Evolutionary conservation across 1,140 invertebrate genomes (phyloP), one percentile per base, ranked within the genome.

Genomic region (Solenopsis invicta): DNA sequence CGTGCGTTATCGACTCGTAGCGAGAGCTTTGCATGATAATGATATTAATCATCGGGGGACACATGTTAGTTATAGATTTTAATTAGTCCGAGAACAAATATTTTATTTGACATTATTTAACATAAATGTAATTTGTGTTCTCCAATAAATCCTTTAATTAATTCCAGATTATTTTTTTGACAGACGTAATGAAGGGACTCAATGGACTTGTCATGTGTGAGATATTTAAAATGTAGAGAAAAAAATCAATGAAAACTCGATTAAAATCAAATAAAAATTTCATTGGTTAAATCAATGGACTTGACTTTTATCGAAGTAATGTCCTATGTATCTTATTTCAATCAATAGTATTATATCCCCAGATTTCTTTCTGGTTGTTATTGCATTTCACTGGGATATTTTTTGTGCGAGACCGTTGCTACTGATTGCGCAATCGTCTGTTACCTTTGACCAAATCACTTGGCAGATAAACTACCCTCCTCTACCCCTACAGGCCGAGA

Each of bases 401-500:
- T 54, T 81, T 29, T 37, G 18, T 37, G 54, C 21, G n/a, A 52
- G 29, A 45, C 9, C 16, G 29, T 52, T 41, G 18, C n/a, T 69
- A 34, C 45, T 59, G 6, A 75, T 75, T 75, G 21, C 4, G 21
- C 21, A 69, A 21, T 0, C 29, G 18, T 16, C 41, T 61, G 8
- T 16, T 76, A 10, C 69, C 9, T 77, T 29, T 41, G 12, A 54
- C 4, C 18, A 18, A 50, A 84, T 48, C 12, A 21, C n/a, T 84
- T 61, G 56, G 48, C 29, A 13, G n/a, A 74, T 71, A 56, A 56
- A 74, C 24, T 13, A 34, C 8, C 45, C 37, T 50, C 9, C 21
- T 50, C 12, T 54, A 41, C 12, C 2, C 2, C 24, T 52, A 9
- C 59, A 96, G 94, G 96, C 96, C 6, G 96, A 96, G 54, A 96